Percentiles rank a stretch among this genome's conserved stretches.
These are phyloP conservation scores for Patella pellucida DNA, from an alignment of 2,888 invertebrate species.

Conservation along the genomic window DNA sequence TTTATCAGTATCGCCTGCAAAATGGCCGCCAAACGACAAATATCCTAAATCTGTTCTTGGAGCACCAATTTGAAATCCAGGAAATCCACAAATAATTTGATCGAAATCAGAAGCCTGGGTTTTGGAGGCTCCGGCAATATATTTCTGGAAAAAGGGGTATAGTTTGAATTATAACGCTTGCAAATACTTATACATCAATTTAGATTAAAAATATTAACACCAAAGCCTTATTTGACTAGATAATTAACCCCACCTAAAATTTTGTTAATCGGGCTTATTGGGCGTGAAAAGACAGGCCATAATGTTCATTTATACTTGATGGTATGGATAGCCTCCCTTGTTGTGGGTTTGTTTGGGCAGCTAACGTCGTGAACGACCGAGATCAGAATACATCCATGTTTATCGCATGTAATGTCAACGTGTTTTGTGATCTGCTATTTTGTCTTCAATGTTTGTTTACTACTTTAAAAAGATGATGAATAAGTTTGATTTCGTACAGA, in stretches of 20 bases:
- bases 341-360: no score
- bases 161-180: no score
- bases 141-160: slow-evolving; percentile 27
- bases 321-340: no score
- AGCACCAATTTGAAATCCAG: slow-evolving; percentile 41
- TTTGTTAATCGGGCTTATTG: not conserved
- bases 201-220: not conserved
- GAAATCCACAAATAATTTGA: slow-evolving; percentile 43
- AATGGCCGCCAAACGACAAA: slow-evolving; percentile 41
- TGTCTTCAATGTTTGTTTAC: no score
- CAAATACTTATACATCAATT: not conserved
- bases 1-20: slow-evolving; percentile 35
- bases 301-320: no score
- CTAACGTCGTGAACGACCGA: no score
- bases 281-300: not conserved
- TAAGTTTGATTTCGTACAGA: no score
- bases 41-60: slow-evolving; percentile 33
- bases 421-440: no score
- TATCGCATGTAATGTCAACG: no score
- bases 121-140: slow-evolving; percentile 30
- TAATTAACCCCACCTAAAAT: not conserved
- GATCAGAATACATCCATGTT: no score
- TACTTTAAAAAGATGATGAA: no score
- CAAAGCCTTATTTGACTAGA: not conserved
- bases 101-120: slow-evolving; percentile 30